A percentile compares a stretch with the other conserved stretches of the same genome.
Conservation (phyloP, 2,797 vertebrate genomes). For the Buphagus erythrorhynchus region DNA sequence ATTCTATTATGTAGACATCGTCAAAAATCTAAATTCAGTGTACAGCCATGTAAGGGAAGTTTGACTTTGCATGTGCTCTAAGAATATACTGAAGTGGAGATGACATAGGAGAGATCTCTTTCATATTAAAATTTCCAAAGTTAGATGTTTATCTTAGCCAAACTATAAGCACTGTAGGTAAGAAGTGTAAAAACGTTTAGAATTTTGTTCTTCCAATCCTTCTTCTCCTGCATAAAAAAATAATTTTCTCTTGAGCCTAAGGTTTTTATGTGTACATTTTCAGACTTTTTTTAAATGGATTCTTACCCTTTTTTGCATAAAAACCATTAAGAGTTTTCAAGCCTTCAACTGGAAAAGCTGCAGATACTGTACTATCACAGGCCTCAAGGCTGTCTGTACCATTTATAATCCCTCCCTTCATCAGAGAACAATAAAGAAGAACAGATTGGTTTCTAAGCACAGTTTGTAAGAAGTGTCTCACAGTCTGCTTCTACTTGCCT, state of each 20-base stretch:
- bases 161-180: background rate
- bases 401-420: conserved; percentile 36
- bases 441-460: conserved; percentile 68
- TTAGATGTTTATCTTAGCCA: background rate
- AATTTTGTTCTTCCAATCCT: background rate
- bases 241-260: background rate
- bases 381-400: background rate
- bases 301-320: background rate
- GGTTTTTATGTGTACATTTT: background rate
- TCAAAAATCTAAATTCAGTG: background rate
- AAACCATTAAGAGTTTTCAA: background rate
- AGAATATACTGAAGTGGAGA: background rate
- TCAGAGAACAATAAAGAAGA: conserved; percentile 51
- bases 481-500: conserved; percentile 58
- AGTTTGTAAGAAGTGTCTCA: conserved; percentile 59
- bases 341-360: background rate
- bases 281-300: background rate
- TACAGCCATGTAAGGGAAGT: background rate
- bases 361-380: background rate
- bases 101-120: background rate
- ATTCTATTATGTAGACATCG: background rate
- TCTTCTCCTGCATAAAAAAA: background rate
- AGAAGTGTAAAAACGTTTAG: background rate
- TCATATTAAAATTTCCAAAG: background rate
- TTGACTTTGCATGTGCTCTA: background rate